A percentile compares a stretch with the other conserved stretches of the same genome.
phyloP scores from a whole-genome alignment of 1,140 invertebrate species.

The Colletes latitarsis region DNA sequence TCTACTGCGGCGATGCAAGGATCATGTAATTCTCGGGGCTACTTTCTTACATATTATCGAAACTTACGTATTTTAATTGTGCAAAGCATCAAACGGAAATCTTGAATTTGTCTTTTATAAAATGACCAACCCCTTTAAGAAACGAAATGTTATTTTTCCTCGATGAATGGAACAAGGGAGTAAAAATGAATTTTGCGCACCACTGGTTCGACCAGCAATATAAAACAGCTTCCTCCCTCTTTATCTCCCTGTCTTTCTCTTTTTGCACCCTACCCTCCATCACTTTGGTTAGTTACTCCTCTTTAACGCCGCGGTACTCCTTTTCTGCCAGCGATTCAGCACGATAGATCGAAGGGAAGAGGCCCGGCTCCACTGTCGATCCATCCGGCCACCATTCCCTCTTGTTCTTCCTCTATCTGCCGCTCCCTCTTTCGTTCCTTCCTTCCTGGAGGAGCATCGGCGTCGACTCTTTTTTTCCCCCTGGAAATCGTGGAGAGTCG shows the following conservation, averaged over 20 bases:
- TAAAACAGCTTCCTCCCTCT: not conserved
- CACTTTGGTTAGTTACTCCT: conserved; percentile 47
- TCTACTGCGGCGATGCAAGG: no score
- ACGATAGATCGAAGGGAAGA: conserved; percentile 55
- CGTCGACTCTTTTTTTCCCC: not conserved
- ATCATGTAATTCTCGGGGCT: no score
- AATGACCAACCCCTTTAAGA: no score
- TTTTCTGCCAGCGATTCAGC: conserved; percentile 50
- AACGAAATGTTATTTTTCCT: no score
- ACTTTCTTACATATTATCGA: no score
- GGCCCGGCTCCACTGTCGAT: conserved; percentile 27
- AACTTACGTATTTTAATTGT: no score
- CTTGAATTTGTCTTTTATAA: no score
- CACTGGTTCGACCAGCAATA: not conserved
- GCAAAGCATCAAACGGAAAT: no score
- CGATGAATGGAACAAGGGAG: no score
- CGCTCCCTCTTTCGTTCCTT: conserved; percentile 17
- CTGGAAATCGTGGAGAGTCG: conserved; percentile 32
- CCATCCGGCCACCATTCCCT: conserved; percentile 6
- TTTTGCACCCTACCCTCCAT: not conserved
- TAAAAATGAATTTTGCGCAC: conserved; percentile 21
- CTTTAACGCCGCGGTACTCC: conserved; percentile 58
- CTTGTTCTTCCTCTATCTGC: conserved; percentile 8
- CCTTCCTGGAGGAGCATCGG: conserved; percentile 10
- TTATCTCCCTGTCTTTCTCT: conserved; percentile 9